Conservation (phyloP, 2,113 vertebrate species). For the Rostratula benghalensis region DNA sequence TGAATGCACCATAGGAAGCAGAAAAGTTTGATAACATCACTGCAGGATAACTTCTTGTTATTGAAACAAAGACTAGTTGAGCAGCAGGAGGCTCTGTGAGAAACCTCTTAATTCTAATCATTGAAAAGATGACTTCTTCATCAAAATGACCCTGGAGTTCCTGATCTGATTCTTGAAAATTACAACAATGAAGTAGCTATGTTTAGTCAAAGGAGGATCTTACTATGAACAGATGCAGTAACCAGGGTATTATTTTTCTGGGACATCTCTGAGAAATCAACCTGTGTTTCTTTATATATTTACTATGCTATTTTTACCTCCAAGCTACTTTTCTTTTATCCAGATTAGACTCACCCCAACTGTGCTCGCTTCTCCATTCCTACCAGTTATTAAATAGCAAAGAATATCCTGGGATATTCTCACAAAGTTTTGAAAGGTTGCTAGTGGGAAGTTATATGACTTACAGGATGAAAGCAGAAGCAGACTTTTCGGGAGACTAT, state of each 20-base stretch:
- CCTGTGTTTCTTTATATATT: background rate
- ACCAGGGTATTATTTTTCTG: background rate
- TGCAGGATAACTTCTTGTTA: constrained; percentile 18
- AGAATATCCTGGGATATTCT: background rate
- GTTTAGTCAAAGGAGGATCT: background rate
- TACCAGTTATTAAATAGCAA: background rate
- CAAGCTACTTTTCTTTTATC: background rate
- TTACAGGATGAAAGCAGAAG: background rate
- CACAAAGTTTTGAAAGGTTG: background rate
- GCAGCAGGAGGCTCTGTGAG: background rate
- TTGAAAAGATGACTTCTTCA: background rate
- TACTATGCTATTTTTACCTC: background rate
- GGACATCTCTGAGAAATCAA: background rate
- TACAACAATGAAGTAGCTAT: background rate
- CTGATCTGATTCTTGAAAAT: background rate
- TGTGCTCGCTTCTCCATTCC: background rate
- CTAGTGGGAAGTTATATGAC: background rate
- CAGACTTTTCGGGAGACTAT: background rate
- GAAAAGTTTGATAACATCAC: constrained; percentile 22
- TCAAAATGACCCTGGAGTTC: constrained; percentile 3
- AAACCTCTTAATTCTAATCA: constrained; percentile 26
- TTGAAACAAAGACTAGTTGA: background rate
- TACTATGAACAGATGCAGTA: background rate
- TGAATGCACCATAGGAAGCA: background rate
- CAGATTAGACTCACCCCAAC: background rate